Evolutionary conservation across 2,113 vertebrate genomes (phyloP).

Genomic region (Oncorhynchus clarkii): DNA sequence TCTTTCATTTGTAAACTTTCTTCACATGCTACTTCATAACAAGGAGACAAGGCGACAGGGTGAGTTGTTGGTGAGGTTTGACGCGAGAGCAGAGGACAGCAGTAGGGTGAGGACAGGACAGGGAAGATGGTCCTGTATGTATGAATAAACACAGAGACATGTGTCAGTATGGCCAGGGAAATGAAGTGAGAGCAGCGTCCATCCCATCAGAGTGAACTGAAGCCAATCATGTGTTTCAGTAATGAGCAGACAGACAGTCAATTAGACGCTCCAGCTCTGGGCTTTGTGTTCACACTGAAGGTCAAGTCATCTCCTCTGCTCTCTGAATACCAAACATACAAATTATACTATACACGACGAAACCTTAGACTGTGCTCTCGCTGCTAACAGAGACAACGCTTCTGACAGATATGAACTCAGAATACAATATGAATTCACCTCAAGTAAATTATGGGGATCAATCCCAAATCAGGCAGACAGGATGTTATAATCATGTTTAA

Average conservation of each 20-base stretch:
- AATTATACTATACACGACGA: neutral
- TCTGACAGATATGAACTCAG: no score
- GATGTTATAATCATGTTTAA: neutral
- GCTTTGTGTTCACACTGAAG: neutral
- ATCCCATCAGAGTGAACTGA: constrained; percentile 53
- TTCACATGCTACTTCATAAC: neutral
- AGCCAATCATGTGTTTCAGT: constrained; percentile 60
- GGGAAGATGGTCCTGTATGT: constrained; percentile 24
- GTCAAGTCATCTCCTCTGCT: neutral
- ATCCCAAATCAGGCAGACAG: neutral
- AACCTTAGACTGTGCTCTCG: neutral
- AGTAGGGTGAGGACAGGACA: constrained; percentile 28
- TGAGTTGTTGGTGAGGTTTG: neutral
- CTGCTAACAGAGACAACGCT: neutral
- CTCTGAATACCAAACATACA: neutral
- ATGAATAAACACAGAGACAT: constrained; percentile 7
- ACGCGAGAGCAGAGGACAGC: neutral
- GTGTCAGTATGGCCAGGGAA: neutral
- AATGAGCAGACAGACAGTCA: constrained; percentile 26
- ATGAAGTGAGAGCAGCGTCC: constrained; percentile 6
- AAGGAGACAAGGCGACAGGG: neutral
- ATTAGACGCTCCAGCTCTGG: neutral
- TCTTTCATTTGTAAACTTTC: neutral
- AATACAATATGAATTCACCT: no score
- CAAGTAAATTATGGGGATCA: no score